Base-by-base conservation (phyloP, 2,888 invertebrate species). In the Leptinotarsa peninsularis region DNA sequence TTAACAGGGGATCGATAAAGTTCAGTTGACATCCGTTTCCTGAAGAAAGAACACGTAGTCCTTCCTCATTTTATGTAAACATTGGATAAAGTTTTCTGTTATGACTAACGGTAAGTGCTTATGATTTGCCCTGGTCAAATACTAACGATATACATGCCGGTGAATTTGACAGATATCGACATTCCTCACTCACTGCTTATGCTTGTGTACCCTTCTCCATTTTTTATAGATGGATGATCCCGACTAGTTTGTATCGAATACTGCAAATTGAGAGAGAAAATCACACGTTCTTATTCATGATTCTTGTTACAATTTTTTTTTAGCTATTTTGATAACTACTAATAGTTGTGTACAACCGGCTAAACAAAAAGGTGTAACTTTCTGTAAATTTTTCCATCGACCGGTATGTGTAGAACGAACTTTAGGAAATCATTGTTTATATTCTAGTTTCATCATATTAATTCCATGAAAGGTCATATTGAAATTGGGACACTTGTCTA, bases 101-200 rank as follows among this genome's bases (percentile, higher is more conserved):
- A 77, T 77, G 77, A 75, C 56, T 77, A 73, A 75, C 75, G 75
- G 77, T 77, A 71, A 77, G 77, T 77, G 49, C 14, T 27, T 23
- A 66, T 63, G 63, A 63, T 63, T 63, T 63, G 27, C 27, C 60
- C 60, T 17, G 21, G 23, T 43, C 49, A 60, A 70, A 49, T 70
- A 56, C 49, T 21, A 49, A 69, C 23, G 58, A 66, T 27, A 66
- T 17, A n/a, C 66, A 5, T 18, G 63, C 43, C 63, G 63, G 63
- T 63, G 43, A 27, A 50, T 71, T 14, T 18, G 5, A 21, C 43
- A 50, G 49, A 71, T 63, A 50, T 15, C 58, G 49, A 27, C 58
- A 58, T 23, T 58, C 23, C 23, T 58, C 58, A 14, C 58, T 14
- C 58, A 21, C 58, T 14, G 58, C 58, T 58, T 23, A 21, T 23